These are phyloP conservation scores for Trichosurus vulpecula DNA, from an alignment of 2,797 vertebrate genomes.

Conservation along the genomic window DNA sequence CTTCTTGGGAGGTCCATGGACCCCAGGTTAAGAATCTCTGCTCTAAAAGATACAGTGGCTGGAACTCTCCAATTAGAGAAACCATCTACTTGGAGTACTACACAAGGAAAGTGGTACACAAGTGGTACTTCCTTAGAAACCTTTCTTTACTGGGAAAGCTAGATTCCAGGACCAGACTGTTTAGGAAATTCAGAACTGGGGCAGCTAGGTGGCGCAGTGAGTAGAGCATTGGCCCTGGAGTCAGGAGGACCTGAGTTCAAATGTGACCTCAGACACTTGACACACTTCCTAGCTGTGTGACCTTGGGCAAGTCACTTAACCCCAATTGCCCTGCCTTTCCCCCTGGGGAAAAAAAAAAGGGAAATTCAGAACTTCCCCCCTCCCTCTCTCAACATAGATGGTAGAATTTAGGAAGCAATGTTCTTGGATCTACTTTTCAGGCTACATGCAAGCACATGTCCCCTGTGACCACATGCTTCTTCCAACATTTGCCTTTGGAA, in stretches of 20 bases:
- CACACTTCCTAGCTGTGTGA: too few species aligned
- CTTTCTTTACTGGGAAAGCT: not conserved
- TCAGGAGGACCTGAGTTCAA: too few species aligned
- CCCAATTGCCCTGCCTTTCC: too few species aligned
- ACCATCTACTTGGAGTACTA: not conserved
- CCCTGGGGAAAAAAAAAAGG: too few species aligned
- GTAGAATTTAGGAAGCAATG: not conserved
- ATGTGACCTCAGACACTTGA: too few species aligned
- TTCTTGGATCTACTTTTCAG: not conserved
- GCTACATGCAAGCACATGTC: not conserved
- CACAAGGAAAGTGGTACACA: not conserved
- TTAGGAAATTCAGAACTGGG: not conserved
- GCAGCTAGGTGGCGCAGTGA: too few species aligned
- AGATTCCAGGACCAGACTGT: not conserved
- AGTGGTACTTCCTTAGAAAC: not conserved
- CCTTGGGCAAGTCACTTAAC: too few species aligned
- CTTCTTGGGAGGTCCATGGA: not conserved
- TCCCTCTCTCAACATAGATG: not conserved
- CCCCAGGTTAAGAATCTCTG: not conserved
- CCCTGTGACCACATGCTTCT: not conserved
- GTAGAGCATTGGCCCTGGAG: too few species aligned
- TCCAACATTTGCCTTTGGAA: not conserved
- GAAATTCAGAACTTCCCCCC: not conserved
- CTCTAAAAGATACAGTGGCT: too few species aligned
- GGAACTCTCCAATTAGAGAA: not conserved